Base-by-base conservation (phyloP, 2,888 invertebrate species). In the Drosophila nigricruria region DNA sequence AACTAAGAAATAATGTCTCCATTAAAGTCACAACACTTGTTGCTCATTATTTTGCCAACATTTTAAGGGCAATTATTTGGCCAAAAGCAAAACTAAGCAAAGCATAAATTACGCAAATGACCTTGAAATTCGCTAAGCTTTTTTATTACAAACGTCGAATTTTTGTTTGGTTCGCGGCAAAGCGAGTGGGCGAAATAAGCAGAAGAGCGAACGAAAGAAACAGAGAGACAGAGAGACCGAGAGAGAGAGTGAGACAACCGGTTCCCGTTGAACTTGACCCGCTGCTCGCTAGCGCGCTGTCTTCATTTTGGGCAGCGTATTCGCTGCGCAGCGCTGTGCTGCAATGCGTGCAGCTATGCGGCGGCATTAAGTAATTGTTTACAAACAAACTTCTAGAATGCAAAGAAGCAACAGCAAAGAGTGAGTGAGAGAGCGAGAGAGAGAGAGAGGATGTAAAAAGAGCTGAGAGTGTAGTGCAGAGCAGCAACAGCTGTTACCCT, bases 181-280 rank as follows among this genome's bases (percentile, higher is more conserved):
- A 64, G 47, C 42, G 20, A 56, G 56, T 56, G 56, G 56, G 56
- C 56, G 56, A 38, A 42, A 5, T 16, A 32, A 30, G 36, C 18
- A 38, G 27, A 38, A 42, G 40, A 42, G 20, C 20, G 42, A 56
- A 18, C 30, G 56, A 20, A 8, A 14, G 25, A n/a, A 18, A 25
- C 12, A 54, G 18, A 42, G 10, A 42, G 32, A 42, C 5, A 38
- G 47, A 53, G 25, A 14, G 61, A 38, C 16, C 5, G n/a, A 20
- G 63, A 8, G 20, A 42, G 12, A 20, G 42, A 42, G 53, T 36
- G 16, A 36, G 36, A 45, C 20, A 61, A 81, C 78, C 82, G 65
- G 82, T 81, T 81, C 18, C 43, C 32, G 47, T 62, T 80, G 84
- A 80, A 80, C 79, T 80, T 80, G 79, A 80, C 79, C 73, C 58